Evolutionary conservation across 2,113 vertebrate genomes (phyloP), one percentile per base, ranked within the genome.

Genomic region (Heliornis fulica): DNA sequence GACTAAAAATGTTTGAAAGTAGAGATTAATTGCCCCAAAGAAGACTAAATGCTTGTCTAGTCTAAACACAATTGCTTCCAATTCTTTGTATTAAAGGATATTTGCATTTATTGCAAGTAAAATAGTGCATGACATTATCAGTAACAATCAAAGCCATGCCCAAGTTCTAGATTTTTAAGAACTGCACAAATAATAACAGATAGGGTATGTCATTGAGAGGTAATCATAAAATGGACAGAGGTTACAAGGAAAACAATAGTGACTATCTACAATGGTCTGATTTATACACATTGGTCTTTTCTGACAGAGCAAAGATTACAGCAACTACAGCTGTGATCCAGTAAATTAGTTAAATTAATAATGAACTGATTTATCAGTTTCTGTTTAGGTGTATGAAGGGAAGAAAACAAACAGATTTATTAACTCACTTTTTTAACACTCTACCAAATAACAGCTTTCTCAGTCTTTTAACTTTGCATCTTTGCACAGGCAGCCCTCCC

Each of bases 141-240:
- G 15, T 53, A 65, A 48, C n/a, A 57, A 76, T 57, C 51, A 63
- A 78, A 83, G 29, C 13, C 10, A 29, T 22, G 26, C 18, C 23
- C 6, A 63, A 78, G 19, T 13, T 18, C 7, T 71, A 17, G 8
- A 10, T 36, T 80, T 56, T 86, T 68, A 85, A 34, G n/a, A 59
- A 38, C 20, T 32, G 29, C 16, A 41, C 16, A 75, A 89, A 48
- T 20, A 4, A 29, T 46, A 85, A 36, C 9, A 63, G 57, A 15
- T 3, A 38, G 10, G 1, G 78, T 36, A 36, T 41, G 7, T 45
- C 34, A 26, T 71, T 0, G 1, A 63, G 20, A 78, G 2, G 5
- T 9, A 23, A 31, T 19, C 29, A 41, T 36, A n/a, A 86, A 81
- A 40, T 17, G 5, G 40, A 38, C 32, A 72, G 71, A 72, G 4